Base-by-base conservation (phyloP, 2,888 invertebrate species). In the Campoplex nolae region DNA sequence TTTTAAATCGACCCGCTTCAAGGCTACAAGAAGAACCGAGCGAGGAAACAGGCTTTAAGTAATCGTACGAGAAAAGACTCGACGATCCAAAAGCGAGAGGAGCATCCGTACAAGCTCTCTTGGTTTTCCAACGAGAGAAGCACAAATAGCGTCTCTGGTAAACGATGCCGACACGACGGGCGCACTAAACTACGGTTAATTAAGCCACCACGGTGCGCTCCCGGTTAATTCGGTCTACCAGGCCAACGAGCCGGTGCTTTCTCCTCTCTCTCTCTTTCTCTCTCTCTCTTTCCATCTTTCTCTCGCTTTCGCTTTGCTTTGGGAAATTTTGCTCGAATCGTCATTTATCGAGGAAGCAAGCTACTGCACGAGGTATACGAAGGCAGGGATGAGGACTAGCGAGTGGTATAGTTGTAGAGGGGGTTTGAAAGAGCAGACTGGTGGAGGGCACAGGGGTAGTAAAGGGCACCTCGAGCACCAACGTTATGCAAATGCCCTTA, bases 401-500 rank as follows among this genome's bases (percentile, higher is more conserved):
- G 48, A 42, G 42, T 18, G 67, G 51, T 62, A 56, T 23, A 35
- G 54, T 51, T 71, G 78, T 42, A 23, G 51, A 58, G 28, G 73
- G n/a, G 76, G 35, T 71, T n/a, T 32, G 65, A 38, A 35, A 56
- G 74, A 48, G 38, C 38, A 38, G 68, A 54, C 45, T 16, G 58
- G 38, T 28, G 62, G 51, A 65, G 42, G 68, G 35, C 23, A 68
- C 28, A 38, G 71, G 74, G 74, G 18, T 58, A 48, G 79, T 65
- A 67, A 84, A 84, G 86, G 83, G 80, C 80, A 80, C 73, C 80
- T 77, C 83, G 83, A 84, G 86, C 82, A 89, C 89, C 88, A 90
- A 90, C 91, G 92, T 91, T 92, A 93, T 93, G 92, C 93, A 92
- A 93, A 93, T 92, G 89, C 88, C 89, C 88, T 88, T 89, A 90